Evolutionary conservation across 2,888 invertebrate genomes (phyloP), one percentile per base, ranked within the genome.

Genomic region (Ditula angustiorana): DNA sequence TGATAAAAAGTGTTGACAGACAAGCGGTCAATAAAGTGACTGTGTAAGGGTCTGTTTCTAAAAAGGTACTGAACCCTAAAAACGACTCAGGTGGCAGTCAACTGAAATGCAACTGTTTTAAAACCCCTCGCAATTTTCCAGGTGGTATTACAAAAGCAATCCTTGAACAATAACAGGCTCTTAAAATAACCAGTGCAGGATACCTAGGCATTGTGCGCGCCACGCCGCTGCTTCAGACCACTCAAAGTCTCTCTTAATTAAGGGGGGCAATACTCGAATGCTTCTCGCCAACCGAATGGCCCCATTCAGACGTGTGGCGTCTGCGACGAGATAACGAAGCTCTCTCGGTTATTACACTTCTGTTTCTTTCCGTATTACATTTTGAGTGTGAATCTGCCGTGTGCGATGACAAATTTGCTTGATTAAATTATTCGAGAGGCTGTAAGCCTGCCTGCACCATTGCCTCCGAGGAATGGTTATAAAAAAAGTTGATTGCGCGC

Each of bases 191-290:
- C 76, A 68, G 64, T 46, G 71, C 76, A 74, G 78, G 77, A 81
- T 80, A 77, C 76, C 80, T 78, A 75, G 79, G 80, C 82, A 85
- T 84, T 85, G 87, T 86, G 71, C 74, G 19, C 41, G 69, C 70
- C 67, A 50, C 57, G 72, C 75, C 74, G 71, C 76, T 79, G 82
- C 81, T 83, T 82, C 83, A 88, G 83, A 89, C 87, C 86, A 88
- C 90, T 89, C 87, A 69, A 76, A 82, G 82, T 82, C 82, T 78
- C 85, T 83, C 85, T 87, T 92, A 92, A 91, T 91, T 91, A 90
- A 90, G 88, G 85, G 85, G 82, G 85, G 86, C 80, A 82, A 86
- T 87, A 78, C 86, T 87, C 81, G 77, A 85, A 86, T 82, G 86
- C 82, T 82, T 75, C 83, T 82, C 76, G 74, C 50, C 60, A 50